Conservation (phyloP, 2,113 vertebrate species). For the Glareola pratincola region DNA sequence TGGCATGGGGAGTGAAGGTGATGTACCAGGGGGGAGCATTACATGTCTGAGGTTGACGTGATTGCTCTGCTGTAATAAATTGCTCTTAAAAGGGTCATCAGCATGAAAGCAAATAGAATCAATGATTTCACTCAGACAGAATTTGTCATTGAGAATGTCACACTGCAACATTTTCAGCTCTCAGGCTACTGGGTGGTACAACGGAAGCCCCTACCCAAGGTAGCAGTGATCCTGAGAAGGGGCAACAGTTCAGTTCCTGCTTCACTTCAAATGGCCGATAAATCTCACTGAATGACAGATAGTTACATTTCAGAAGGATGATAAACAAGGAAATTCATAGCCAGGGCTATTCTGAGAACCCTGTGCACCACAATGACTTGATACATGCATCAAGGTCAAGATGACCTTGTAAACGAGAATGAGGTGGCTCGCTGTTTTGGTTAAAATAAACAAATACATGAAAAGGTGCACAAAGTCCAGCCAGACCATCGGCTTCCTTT, state of each 20-base stretch:
- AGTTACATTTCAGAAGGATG: background rate
- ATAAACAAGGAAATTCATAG: background rate
- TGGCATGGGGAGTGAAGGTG: background rate
- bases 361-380: background rate
- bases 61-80: background rate
- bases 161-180: background rate
- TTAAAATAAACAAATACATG: background rate
- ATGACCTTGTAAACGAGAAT: background rate
- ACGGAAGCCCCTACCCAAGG: fast-evolving
- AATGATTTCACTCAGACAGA: background rate
- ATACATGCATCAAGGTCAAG: background rate
- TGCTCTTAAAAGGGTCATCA: background rate
- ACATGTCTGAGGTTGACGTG: background rate
- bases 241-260: background rate
- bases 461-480: background rate
- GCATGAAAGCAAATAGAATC: background rate
- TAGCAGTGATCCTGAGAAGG: background rate
- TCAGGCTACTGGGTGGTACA: background rate
- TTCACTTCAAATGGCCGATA: background rate
- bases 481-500: background rate
- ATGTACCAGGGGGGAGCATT: background rate
- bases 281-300: background rate
- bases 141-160: background rate
- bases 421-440: background rate
- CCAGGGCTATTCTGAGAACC: background rate